phyloP scores from a whole-genome alignment of 2,113 vertebrate genomes.

The Carlito syrichta region DNA sequence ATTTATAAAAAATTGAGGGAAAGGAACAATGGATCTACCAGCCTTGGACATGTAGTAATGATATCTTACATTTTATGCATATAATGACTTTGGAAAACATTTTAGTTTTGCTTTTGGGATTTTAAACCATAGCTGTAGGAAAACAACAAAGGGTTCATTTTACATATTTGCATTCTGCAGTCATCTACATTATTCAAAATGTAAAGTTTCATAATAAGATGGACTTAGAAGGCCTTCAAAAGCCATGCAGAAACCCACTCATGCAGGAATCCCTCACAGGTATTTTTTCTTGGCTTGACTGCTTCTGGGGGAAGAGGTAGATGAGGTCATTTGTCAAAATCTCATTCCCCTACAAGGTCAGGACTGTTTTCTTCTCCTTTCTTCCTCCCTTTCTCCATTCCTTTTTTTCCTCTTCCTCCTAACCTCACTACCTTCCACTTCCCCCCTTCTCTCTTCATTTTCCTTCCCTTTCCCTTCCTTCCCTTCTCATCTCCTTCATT shows the following conservation, averaged over 20 bases:
- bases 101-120: conserved; percentile 27
- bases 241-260: not conserved
- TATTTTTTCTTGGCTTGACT: not conserved
- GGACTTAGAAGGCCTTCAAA: not conserved
- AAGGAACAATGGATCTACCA: conserved; percentile 63
- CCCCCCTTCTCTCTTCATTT: accelerated
- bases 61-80: conserved; percentile 63
- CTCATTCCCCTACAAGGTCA: not conserved
- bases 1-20: conserved; percentile 57
- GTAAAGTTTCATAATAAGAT: not conserved
- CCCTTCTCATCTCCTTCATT: not conserved
- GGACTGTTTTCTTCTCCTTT: accelerated
- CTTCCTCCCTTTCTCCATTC: too few species aligned
- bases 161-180: conserved; percentile 34
- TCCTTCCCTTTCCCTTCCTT: not conserved
- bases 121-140: conserved; percentile 8
- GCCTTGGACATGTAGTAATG: not conserved
- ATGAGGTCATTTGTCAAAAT: not conserved
- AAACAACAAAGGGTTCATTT: conserved; percentile 40
- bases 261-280: not conserved
- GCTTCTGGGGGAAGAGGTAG: not conserved
- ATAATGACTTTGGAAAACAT: conserved; percentile 62
- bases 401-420: not conserved
- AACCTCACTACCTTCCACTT: accelerated
- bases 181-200: conserved; percentile 12